A percentile compares a stretch with the other conserved stretches of the same genome.
Conservation (phyloP, 2,113 vertebrate species). For the Motacilla tschutschensis region DNA sequence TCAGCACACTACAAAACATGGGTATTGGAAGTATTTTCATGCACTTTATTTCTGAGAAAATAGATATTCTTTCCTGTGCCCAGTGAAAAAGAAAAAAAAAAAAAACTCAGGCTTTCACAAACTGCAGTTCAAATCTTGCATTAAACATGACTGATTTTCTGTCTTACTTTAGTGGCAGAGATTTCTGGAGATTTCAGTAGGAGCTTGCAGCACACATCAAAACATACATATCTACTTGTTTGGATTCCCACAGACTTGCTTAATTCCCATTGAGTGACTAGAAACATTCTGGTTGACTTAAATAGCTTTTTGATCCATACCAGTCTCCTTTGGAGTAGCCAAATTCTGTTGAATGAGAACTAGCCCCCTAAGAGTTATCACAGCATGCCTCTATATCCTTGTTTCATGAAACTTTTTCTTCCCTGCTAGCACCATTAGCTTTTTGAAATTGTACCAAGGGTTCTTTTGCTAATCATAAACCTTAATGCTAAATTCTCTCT, state of each 20-base stretch:
- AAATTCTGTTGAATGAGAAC: not conserved
- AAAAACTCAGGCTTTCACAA: not conserved
- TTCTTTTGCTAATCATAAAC: not conserved
- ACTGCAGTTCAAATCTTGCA: not conserved
- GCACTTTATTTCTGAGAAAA: not conserved
- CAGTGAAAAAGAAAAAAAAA: not conserved
- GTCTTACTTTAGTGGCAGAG: not conserved
- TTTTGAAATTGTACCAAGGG: not conserved
- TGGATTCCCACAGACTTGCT: not conserved
- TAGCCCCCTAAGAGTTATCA: not conserved
- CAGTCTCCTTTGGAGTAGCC: not conserved
- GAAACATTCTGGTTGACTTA: slow-evolving; percentile 17
- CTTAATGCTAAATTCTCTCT: not conserved
- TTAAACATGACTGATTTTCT: not conserved
- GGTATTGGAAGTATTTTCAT: not conserved
- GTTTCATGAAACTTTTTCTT: not conserved
- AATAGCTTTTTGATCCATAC: slow-evolving; percentile 25
- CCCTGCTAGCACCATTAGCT: not conserved
- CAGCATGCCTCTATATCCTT: not conserved
- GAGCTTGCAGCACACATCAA: not conserved
- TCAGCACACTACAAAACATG: not conserved
- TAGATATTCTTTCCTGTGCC: not conserved
- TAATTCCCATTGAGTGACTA: not conserved
- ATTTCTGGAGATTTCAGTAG: not conserved
- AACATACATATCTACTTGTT: not conserved